Conservation (phyloP, 2,113 vertebrate genomes). For the Notothenia rossii region DNA sequence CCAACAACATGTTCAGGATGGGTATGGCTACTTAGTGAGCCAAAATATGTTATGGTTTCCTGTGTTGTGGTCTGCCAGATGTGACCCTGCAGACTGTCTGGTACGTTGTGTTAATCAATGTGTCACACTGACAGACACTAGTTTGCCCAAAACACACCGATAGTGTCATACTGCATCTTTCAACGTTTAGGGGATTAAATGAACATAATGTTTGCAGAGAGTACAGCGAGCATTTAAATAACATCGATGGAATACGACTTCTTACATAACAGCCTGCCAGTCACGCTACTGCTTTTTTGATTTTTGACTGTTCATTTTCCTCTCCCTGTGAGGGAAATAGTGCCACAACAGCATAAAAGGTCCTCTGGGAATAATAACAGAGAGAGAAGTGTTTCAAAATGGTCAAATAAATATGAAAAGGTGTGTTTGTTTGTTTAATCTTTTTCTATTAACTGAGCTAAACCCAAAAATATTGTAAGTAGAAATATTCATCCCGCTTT, state of each 20-base stretch:
- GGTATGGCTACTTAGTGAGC: not conserved
- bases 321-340: not conserved
- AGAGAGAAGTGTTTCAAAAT: no score
- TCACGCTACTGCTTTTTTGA: not conserved
- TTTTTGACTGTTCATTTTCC: not conserved
- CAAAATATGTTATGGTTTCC: conserved; percentile 42
- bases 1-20: conserved; percentile 39
- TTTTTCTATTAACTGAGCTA: not conserved
- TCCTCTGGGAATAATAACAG: no score
- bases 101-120: conserved; percentile 46
- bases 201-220: not conserved
- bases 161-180: no score
- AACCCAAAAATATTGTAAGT: not conserved
- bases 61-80: not conserved
- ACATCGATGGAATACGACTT: conserved; percentile 14
- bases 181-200: not conserved
- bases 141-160: no score
- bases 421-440: not conserved
- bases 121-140: not conserved
- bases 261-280: not conserved
- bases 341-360: no score
- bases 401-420: no score
- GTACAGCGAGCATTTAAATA: not conserved
- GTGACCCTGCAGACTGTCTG: not conserved
- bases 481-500: no score